Evolutionary conservation across 2,888 invertebrate genomes (phyloP).

Genomic region (Zhuqinia jingwanae): DNA sequence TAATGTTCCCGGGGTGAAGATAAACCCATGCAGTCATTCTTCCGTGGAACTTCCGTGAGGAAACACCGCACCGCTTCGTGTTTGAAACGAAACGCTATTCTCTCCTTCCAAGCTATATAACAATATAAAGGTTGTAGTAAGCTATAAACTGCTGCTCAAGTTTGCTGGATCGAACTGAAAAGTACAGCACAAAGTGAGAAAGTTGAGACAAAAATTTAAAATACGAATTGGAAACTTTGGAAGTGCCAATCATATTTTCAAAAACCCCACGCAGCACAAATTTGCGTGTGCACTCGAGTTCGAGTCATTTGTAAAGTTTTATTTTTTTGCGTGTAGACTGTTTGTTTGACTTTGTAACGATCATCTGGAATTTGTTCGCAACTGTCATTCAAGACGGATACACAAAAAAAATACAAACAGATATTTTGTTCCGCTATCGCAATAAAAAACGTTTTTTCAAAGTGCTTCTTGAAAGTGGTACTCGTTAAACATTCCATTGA

Average conservation of each 20-base stretch:
- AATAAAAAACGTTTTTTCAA: constrained; percentile 30
- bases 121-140: no score
- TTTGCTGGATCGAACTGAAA: no score
- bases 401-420: no score
- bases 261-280: no score
- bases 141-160: background rate
- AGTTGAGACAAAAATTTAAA: background rate
- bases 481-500: constrained; percentile 48
- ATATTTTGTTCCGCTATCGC: constrained; percentile 13
- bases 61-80: background rate
- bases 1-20: constrained; percentile 53
- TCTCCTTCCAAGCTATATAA: background rate
- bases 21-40: constrained; percentile 42
- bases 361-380: constrained; percentile 30
- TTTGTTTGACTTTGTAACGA: background rate
- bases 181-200: background rate
- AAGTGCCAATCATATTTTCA: no score
- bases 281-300: no score
- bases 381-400: background rate
- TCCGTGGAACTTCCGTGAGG: constrained; percentile 60
- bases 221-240: background rate
- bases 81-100: background rate
- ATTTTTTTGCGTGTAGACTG: background rate
- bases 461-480: constrained; percentile 41
- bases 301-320: background rate